Evolutionary conservation across 2,113 vertebrate species (phyloP), one percentile per base, ranked within the genome.

Genomic region (Pluvianellus socialis): DNA sequence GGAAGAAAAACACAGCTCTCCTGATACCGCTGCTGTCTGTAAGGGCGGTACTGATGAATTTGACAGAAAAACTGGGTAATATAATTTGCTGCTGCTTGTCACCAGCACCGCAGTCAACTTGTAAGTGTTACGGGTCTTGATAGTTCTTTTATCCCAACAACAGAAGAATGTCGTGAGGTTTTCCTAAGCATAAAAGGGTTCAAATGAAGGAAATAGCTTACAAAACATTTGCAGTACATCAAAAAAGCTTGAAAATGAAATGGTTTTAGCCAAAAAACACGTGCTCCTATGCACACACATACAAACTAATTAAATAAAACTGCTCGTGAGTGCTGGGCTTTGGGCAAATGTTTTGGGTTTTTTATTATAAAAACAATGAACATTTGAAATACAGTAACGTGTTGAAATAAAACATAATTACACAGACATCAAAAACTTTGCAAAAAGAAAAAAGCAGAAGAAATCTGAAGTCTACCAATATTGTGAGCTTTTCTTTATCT

Each of bases 311-410:
- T 45, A 89, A 92, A 90, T 67, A 93, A 88, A 88, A 84, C 20
- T 59, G 44, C 33, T 95, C 14, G 28, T 9, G 28, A 94, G 12
- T 33, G 32, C 49, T 88, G 73, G 27, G 32, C 40, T 94, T 82
- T 47, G 30, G 50, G 58, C 32, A 83, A 72, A 85, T 79, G 42
- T 86, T 91, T 90, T 85, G 9, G 9, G 18, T 21, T 83, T 61
- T 93, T 96, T 76, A 92, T 95, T 95, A 66, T 38, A 86, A 95
- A 92, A 95, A 59, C 82, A 85, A 40, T 56, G 42, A 90, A 67
- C 63, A 86, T 73, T 86, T 80, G 6, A 90, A 94, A 92, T 95
- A 86, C 40, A 61, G 45, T 68, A 90, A 86, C 53, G 79, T 35
- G 42, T 88, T 91, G 22, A 95, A 96, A 89, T 81, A 75, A 95